Evolutionary conservation across 2,797 vertebrate genomes (phyloP).

Genomic region (Prunella strophiata): DNA sequence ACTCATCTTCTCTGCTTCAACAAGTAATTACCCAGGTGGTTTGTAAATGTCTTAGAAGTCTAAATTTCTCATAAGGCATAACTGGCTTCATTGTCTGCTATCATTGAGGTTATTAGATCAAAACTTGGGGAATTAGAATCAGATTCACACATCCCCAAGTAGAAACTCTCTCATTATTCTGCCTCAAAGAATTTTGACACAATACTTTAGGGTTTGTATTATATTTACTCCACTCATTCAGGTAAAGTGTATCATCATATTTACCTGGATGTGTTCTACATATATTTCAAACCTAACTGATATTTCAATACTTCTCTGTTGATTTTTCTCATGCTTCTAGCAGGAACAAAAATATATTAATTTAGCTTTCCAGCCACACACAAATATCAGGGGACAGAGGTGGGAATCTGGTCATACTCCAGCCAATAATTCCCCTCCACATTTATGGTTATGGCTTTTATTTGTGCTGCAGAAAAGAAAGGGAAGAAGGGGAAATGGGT

Average conservation of each 20-base stretch:
- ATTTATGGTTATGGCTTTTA: background rate
- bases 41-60: background rate
- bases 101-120: background rate
- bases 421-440: background rate
- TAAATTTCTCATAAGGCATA: background rate
- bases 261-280: background rate
- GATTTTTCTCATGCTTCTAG: background rate
- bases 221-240: background rate
- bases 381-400: background rate
- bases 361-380: background rate
- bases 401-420: background rate
- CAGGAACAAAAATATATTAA: background rate
- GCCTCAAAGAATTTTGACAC: background rate
- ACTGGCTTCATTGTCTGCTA: background rate
- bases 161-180: background rate
- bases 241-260: background rate
- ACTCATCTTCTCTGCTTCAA: background rate
- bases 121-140: background rate
- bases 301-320: background rate
- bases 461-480: background rate
- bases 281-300: accelerated
- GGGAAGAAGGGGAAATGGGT: background rate
- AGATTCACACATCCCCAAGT: accelerated
- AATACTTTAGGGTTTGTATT: background rate
- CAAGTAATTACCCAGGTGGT: background rate